Base-by-base conservation (phyloP, 2,797 vertebrate genomes). In the Rhinophrynus dorsalis region DNA sequence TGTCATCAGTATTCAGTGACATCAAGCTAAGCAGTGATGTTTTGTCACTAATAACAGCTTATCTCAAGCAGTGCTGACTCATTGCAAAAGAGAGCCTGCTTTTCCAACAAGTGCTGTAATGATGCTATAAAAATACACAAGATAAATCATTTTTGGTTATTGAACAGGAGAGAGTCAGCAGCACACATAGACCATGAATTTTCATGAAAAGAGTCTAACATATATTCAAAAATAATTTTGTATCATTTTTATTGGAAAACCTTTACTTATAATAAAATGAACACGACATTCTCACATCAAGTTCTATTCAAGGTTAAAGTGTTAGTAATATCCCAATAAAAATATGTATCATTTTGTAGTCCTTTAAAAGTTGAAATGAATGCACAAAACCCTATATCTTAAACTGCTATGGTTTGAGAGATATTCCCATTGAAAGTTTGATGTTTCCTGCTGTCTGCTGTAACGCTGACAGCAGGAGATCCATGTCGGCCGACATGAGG, bases 41-140 rank as follows among this genome's bases (percentile, higher is more conserved):
- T 71, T 74, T 75, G 45, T 74, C 73, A 55, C 55, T 74, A 77
- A 74, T 77, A 77, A 75, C 63, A 71, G 71, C 74, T 75, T 58
- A 75, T 60, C 61, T 65, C 59, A 71, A 79, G 63, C 75, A 68
- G 44, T 68, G 70, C 67, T 74, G 75, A 77, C 63, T 76, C 75
- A 74, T 51, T 74, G 54, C 61, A 79, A 67, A 75, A 68, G 38
- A 68, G 38, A 69, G 47, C 72, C 45, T 60, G 75, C 67, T 69
- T 47, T 79, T 73, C 24, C 73, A 73, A 58, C 59, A 66, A 67
- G 56, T 69, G 44, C 68, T 72, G 57, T 72, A 76, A 73, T 70
- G 65, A 74, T 54, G 33, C 0, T 3, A 74, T 24, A 73, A 75
- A 76, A 77, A 75, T 6, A 54, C 2, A 6, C 6, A 23, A 74